Percentiles rank a stretch among this genome's conserved stretches.
Conservation (phyloP, 2,797 vertebrate genomes). For the Artibeus jamaicensis region DNA sequence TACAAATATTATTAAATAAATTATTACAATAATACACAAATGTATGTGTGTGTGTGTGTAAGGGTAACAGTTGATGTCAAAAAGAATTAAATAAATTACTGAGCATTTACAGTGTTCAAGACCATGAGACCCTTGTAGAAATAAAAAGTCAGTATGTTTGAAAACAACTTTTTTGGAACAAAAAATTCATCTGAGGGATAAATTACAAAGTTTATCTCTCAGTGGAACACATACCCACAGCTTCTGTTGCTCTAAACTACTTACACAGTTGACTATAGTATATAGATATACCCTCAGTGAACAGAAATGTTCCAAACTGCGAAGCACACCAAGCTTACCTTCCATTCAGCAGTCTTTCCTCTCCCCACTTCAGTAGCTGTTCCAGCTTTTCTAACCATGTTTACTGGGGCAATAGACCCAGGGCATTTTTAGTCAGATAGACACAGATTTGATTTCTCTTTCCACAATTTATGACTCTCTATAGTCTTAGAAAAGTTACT, state of each 20-base stretch:
- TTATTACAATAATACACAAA: not conserved
- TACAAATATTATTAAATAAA: not conserved
- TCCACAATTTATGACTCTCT: not conserved
- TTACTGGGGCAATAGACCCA: not conserved
- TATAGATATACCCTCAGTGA: not conserved
- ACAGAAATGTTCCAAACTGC: not conserved
- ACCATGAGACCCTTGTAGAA: not conserved
- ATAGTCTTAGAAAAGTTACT: not conserved
- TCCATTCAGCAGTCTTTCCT: not conserved
- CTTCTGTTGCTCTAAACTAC: not conserved
- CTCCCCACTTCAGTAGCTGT: not conserved
- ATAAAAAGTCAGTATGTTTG: not conserved
- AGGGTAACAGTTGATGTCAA: not conserved
- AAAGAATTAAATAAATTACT: not conserved
- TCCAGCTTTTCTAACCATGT: not conserved
- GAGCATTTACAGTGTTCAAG: not conserved
- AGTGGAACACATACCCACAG: not conserved
- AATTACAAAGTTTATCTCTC: not conserved
- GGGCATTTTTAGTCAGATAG: not conserved
- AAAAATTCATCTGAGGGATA: not conserved
- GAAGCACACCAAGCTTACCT: not conserved
- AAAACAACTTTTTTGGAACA: not conserved
- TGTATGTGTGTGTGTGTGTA: not conserved
- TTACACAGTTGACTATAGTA: not conserved
- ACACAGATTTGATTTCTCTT: not conserved